A percentile compares a stretch with the other conserved stretches of the same genome.
phyloP scores from a whole-genome alignment of 2,113 vertebrate species.

The Grallaria varia region DNA sequence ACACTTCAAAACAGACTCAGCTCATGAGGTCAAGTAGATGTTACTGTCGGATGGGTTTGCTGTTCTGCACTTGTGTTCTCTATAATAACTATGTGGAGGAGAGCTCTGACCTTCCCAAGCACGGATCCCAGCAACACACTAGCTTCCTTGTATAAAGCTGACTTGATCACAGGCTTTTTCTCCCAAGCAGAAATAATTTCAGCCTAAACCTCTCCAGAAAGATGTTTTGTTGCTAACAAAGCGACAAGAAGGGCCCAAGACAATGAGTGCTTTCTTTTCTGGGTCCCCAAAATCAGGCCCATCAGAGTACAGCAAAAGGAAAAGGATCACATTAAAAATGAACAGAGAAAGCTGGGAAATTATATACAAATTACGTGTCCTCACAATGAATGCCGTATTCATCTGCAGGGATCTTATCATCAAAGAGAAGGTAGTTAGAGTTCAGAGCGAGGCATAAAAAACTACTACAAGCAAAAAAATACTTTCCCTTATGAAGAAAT shows the following conservation, averaged over 20 bases:
- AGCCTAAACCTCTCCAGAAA: not conserved
- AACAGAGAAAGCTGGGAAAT: not conserved
- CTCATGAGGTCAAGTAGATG: not conserved
- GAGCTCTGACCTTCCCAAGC: not conserved
- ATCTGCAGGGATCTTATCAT: constrained; percentile 35
- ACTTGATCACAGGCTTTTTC: not conserved
- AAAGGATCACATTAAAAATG: not conserved
- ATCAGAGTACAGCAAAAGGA: not conserved
- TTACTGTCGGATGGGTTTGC: not conserved
- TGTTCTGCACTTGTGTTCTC: not conserved
- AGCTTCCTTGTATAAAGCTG: not conserved
- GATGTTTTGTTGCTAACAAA: not conserved
- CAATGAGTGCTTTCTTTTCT: not conserved
- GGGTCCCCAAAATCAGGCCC: not conserved
- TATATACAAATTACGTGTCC: not conserved
- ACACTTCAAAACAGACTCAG: not conserved
- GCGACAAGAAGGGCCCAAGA: not conserved
- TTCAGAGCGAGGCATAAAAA: constrained; percentile 14
- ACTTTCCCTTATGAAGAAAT: not conserved
- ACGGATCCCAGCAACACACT: not conserved
- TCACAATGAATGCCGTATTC: not conserved
- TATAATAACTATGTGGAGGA: not conserved
- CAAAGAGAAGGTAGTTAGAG: constrained; percentile 2
- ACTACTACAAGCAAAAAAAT: not conserved
- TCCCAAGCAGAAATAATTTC: not conserved